Evolutionary conservation across 1,140 invertebrate genomes (phyloP), one percentile per base, ranked within the genome.

Genomic region (Diabrotica virgifera): DNA sequence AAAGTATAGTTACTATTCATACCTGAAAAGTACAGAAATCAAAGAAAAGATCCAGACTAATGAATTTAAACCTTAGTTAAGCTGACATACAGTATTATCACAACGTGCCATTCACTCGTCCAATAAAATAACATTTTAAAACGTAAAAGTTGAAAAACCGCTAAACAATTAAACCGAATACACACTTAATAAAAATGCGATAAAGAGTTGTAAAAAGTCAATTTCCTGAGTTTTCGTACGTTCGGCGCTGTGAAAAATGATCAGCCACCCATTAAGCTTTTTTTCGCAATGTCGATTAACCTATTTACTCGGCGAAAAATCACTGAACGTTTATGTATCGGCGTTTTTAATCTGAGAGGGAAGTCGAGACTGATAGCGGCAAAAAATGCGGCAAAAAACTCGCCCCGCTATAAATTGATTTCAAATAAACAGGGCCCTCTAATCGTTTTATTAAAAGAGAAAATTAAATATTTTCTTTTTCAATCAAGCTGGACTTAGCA

Each of bases 401-500:
- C 40, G 35, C 59, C 67, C 64, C 55, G 35, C 59, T 60, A 68
- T 66, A 66, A 66, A 69, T 69, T 68, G 58, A 68, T 68, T 65
- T 54, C 64, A 57, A 70, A 70, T 66, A 66, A 71, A 68, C 61
- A 60, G 40, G 40, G 53, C 61, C 65, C 70, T 69, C 68, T 69
- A 64, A 72, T 71, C 70, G 62, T 60, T 69, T 63, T 70, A 65
- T 65, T 67, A 66, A 65, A 64, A 72, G 57, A 62, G 52, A 53
- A 68, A 70, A 67, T 66, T 63, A 69, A 69, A 69, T 69, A 57
- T 57, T 60, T 60, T 60, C 59, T 60, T 60, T 60, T 60, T 36
- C 59, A 66, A 66, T 66, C 64, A 62, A 62, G 50, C 53, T 38
- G 59, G 53, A 51, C 57, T 14, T 13, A 24, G 36, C 60, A 62